Conservation (phyloP, 2,888 invertebrate genomes). For the Perizoma affinitatum region DNA sequence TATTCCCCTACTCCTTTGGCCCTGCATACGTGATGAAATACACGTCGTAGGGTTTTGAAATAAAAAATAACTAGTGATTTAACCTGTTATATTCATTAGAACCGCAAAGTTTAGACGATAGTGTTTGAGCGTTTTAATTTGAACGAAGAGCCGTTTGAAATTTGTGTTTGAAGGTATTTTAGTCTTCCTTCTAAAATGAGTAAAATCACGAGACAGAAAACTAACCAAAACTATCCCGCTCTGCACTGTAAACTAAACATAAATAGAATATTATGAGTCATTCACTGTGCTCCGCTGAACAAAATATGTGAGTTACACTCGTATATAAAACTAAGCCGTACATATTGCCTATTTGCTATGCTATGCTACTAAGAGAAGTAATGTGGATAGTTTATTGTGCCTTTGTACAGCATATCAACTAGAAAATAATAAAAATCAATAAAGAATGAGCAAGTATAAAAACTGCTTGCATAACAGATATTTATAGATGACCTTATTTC, state of each 20-base stretch:
- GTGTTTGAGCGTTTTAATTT: too few species aligned
- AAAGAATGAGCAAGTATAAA: conserved; percentile 17
- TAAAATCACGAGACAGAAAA: conserved; percentile 16
- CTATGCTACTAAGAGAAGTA: conserved; percentile 42
- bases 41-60: too few species aligned
- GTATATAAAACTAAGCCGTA: conserved; percentile 43
- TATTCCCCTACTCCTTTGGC: too few species aligned
- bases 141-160: neutral
- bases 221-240: conserved; percentile 32
- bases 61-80: too few species aligned
- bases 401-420: conserved; percentile 34
- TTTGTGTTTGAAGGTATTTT: neutral
- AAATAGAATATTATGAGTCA: conserved; percentile 53
- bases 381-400: conserved; percentile 28
- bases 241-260: conserved; percentile 37
- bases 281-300: conserved; percentile 39
- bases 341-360: conserved; percentile 45
- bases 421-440: conserved; percentile 18
- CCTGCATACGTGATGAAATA: too few species aligned
- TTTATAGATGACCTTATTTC: neutral
- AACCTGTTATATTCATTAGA: too few species aligned
- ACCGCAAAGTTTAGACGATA: too few species aligned
- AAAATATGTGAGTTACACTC: conserved; percentile 39
- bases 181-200: conserved; percentile 3
- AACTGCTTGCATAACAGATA: neutral